A percentile compares a stretch with the other conserved stretches of the same genome.
Conservation (phyloP, 2,797 vertebrate genomes). For the Pachyuromys duprasi region DNA sequence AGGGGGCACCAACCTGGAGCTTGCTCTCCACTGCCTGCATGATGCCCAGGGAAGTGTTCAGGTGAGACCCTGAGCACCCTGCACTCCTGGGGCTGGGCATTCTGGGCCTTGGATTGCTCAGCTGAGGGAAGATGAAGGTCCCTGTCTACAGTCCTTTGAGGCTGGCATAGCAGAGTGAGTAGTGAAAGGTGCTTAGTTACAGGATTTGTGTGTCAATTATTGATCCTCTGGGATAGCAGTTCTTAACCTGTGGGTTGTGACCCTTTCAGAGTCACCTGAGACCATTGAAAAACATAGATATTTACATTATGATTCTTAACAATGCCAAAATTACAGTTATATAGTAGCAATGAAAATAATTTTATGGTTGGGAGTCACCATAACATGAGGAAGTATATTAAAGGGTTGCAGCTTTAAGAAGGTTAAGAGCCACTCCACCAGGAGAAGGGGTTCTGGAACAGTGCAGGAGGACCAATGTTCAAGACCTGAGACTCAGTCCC, state of each 20-base stretch:
- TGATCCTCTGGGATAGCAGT: not conserved
- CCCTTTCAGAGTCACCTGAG: not conserved
- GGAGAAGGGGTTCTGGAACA: not conserved
- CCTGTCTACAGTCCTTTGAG: not conserved
- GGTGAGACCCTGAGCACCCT: slow-evolving; percentile 79
- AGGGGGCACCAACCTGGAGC: slow-evolving; percentile 89
- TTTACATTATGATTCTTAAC: not conserved
- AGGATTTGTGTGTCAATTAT: not conserved
- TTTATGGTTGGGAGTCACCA: not conserved
- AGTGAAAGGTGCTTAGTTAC: not conserved
- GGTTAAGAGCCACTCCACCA: not conserved
- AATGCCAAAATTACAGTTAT: not conserved
- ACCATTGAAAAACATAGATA: not conserved
- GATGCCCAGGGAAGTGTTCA: slow-evolving; percentile 86
- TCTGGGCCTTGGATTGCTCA: not conserved
- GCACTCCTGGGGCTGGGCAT: not conserved
- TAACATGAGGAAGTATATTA: not conserved
- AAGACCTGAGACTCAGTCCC: not conserved
- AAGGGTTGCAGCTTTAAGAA: not conserved
- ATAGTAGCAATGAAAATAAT: not conserved
- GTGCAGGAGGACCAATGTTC: not conserved
- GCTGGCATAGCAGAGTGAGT: too few species aligned
- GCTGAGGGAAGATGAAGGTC: not conserved
- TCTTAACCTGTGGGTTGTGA: not conserved
- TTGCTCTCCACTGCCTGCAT: slow-evolving; percentile 89